Conservation (phyloP, 2,113 vertebrate genomes). For the Archocentrus centrarchus region DNA sequence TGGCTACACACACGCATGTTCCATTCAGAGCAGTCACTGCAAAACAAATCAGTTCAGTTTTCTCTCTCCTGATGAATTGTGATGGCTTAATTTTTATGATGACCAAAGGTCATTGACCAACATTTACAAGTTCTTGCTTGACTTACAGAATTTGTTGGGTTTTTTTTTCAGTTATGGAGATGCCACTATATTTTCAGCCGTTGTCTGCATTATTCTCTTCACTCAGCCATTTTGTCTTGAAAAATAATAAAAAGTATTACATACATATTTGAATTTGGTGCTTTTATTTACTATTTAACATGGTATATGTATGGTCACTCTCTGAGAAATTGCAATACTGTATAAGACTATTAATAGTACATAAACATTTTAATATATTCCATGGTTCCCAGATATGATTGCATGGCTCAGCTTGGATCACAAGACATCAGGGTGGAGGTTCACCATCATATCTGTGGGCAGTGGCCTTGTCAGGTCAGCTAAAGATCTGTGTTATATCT, state of each 20-base stretch:
- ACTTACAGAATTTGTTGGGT: slow-evolving; percentile 79
- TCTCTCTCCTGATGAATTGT: slow-evolving; percentile 81
- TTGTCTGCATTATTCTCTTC: slow-evolving; percentile 98
- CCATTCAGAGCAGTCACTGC: slow-evolving; percentile 92
- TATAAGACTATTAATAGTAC: neutral
- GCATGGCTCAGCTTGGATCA: slow-evolving; percentile 39
- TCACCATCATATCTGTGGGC: slow-evolving; percentile 19
- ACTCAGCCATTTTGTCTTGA: slow-evolving; percentile 97
- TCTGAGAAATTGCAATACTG: neutral
- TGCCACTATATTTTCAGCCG: slow-evolving; percentile 90
- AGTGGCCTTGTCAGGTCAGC: slow-evolving; percentile 60
- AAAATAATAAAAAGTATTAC: slow-evolving; percentile 80
- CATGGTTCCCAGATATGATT: slow-evolving; percentile 33
- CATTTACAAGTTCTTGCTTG: slow-evolving; percentile 71
- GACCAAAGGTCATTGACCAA: slow-evolving; percentile 98
- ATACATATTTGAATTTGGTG: slow-evolving; percentile 66
- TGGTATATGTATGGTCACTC: neutral
- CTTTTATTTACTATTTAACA: slow-evolving; percentile 28
- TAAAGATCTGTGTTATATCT: slow-evolving; percentile 66
- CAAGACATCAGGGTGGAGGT: slow-evolving; percentile 46
- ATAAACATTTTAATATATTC: neutral
- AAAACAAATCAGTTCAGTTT: slow-evolving; percentile 85
- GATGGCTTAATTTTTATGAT: slow-evolving; percentile 78
- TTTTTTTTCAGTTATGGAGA: slow-evolving; percentile 84
- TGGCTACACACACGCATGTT: slow-evolving; percentile 82